phyloP scores from a whole-genome alignment of 2,888 invertebrate species.

The Drosophila villosipedis region DNA sequence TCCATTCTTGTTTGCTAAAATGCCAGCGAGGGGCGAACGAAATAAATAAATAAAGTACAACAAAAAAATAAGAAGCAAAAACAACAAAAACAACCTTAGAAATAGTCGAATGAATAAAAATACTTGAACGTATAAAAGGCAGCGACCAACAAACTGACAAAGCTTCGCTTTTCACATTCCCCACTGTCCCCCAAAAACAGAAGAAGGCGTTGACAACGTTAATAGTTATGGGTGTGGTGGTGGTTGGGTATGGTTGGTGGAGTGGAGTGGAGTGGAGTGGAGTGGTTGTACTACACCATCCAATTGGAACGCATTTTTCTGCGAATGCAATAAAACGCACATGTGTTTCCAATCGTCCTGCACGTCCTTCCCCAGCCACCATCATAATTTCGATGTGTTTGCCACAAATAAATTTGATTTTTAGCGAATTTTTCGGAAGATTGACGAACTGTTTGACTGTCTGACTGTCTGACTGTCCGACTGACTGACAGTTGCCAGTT shows the following conservation, averaged over 20 bases:
- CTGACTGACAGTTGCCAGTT: slow-evolving; percentile 24
- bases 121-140: slow-evolving; percentile 74
- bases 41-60: slow-evolving; percentile 67
- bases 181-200: slow-evolving; percentile 1
- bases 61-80: neutral
- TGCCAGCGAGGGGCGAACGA: slow-evolving; percentile 39
- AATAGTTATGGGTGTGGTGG: slow-evolving; percentile 65
- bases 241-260: neutral
- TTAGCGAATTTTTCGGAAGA: slow-evolving; percentile 64
- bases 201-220: slow-evolving; percentile 71
- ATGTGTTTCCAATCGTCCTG: slow-evolving; percentile 65
- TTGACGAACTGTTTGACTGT: slow-evolving; percentile 61
- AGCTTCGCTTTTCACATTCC: slow-evolving; percentile 22
- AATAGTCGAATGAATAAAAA: slow-evolving; percentile 74
- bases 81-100: slow-evolving; percentile 54
- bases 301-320: slow-evolving; percentile 65
- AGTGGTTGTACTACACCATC: slow-evolving; percentile 3
- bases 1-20: slow-evolving; percentile 15
- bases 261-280: too few species aligned
- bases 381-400: slow-evolving; percentile 77
- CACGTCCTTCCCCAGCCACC: slow-evolving; percentile 10
- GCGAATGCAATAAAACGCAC: slow-evolving; percentile 76
- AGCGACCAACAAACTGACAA: slow-evolving; percentile 48
- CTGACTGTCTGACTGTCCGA: slow-evolving; percentile 37
- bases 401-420: slow-evolving; percentile 79